A percentile compares a stretch with the other conserved stretches of the same genome.
Evolutionary conservation across 2,113 vertebrate genomes (phyloP).

Genomic region (Neopipo cinnamomea): DNA sequence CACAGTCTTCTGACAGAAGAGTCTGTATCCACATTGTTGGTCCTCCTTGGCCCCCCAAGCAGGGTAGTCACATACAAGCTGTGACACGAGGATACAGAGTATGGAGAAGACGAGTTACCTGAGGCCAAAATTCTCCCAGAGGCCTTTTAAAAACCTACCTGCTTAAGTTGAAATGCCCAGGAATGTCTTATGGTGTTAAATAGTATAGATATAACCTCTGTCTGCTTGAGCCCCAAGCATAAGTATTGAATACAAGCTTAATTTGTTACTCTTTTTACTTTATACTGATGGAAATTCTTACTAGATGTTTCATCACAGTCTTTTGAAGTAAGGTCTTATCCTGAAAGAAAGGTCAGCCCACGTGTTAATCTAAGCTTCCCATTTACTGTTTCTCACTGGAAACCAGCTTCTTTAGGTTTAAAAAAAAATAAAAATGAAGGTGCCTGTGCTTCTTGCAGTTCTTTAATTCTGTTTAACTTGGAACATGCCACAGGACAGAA

Average conservation of each 20-base stretch:
- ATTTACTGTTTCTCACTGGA: neutral
- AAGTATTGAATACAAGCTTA: neutral
- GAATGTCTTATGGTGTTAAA: neutral
- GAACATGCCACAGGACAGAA: neutral
- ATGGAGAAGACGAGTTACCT: accelerated
- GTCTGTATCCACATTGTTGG: neutral
- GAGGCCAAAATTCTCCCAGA: neutral
- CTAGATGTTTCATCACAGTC: neutral
- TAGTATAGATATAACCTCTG: neutral
- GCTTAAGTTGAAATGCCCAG: neutral
- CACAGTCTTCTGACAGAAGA: neutral
- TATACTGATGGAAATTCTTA: neutral
- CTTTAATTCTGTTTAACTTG: neutral
- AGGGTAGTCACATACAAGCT: neutral
- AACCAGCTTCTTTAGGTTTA: neutral
- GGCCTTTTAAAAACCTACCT: neutral
- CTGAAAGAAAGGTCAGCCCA: neutral
- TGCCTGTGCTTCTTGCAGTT: neutral
- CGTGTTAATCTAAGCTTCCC: neutral
- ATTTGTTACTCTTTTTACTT: neutral
- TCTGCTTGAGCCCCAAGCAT: neutral
- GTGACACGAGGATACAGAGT: neutral
- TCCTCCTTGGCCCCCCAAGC: neutral
- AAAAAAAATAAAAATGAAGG: neutral
- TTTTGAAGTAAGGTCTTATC: neutral